Conservation (phyloP, 2,888 invertebrate genomes). For the Piscicola geometra region DNA sequence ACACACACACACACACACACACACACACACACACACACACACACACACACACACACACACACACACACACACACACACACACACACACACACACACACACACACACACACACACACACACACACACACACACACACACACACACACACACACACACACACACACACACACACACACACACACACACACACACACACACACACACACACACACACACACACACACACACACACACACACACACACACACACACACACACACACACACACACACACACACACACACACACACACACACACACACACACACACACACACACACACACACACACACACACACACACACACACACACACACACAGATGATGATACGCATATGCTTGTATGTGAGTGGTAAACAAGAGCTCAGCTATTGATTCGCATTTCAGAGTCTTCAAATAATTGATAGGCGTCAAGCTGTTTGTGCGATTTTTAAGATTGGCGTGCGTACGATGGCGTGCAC, state of each 20-base stretch:
- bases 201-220: too few relatives aligned
- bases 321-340: constrained; percentile 6
- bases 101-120: constrained; percentile 18
- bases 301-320: background rate
- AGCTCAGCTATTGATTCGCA: constrained; percentile 13
- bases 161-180: too few relatives aligned
- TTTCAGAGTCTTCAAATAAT: constrained; percentile 5
- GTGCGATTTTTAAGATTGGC: constrained; percentile 9
- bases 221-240: too few relatives aligned
- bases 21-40: constrained; percentile 11
- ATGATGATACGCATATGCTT: constrained; percentile 3
- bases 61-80: constrained; percentile 17
- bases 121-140: constrained; percentile 16
- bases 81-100: constrained; percentile 15
- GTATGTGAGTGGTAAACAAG: constrained; percentile 7
- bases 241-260: too few relatives aligned
- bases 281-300: background rate
- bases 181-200: too few relatives aligned
- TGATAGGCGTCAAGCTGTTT: constrained; percentile 17
- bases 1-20: constrained; percentile 9
- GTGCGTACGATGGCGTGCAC: background rate
- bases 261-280: too few relatives aligned
- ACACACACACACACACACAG: background rate
- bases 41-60: constrained; percentile 20
- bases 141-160: constrained; percentile 9